Evolutionary conservation across 2,888 invertebrate species (phyloP), one percentile per base, ranked within the genome.

Genomic region (Lasioglossum calceatum): DNA sequence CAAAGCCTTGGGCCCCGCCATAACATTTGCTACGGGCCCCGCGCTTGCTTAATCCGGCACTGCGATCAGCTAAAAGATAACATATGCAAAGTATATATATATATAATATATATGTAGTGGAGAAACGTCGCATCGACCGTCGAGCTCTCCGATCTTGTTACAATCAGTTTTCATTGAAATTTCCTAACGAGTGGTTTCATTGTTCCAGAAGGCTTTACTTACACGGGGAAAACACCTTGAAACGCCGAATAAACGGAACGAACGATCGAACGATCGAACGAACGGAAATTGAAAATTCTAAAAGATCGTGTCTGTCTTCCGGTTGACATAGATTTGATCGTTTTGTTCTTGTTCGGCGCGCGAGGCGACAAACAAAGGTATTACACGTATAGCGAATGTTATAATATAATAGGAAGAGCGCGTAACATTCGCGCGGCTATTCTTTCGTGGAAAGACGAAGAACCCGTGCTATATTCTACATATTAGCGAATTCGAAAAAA

Each of bases 391-490:
- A 44, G 44, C 32, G 54, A 58, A 72, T 27, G 58, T 70, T 70
- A 39, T 39, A 39, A 36, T 42, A 70, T 42, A 70, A 39, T 70
- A 39, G 36, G 42, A 39, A 19, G n/a, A 36, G 19, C 36, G 77
- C 73, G 58, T 39, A 44, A 72, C 23, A 36, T 77, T 36, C 16
- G 27, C 23, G 67, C 73, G n/a, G 61, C 50, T 61, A 72, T 50
- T 78, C 54, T 50, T 54, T 75, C 47, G 32, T 27, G 50, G 64
- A 64, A 19, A 71, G n/a, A 47, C 47, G 70, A 74, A 19, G 75
- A 42, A 83, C 64, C 78, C 74, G 70, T 42, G 70, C 70, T 42
- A 75, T 83, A 75, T 83, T 85, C 64, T 64, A 64, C 32, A 64
- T 44, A 44, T 64, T 64, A 64, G 64, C 32, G 64, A 64, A 64